Percentiles rank a stretch among this genome's conserved stretches.
Conservation (phyloP, 2,113 vertebrate genomes). For the Sporophila hypoxantha region DNA sequence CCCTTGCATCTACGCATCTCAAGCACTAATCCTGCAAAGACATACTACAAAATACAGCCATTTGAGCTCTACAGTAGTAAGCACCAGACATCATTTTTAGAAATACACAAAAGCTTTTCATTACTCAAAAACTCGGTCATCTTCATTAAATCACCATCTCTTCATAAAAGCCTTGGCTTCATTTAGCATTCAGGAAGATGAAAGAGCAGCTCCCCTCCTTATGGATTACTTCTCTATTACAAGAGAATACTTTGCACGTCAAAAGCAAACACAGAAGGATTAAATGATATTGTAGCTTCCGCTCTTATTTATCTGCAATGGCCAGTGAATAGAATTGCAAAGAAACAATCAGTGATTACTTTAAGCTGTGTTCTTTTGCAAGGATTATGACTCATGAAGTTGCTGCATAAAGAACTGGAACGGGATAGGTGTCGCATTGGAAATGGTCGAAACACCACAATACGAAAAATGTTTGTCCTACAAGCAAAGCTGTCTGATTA, state of each 20-base stretch:
- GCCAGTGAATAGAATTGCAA: constrained; percentile 12
- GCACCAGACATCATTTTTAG: background rate
- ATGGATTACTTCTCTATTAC: constrained; percentile 53
- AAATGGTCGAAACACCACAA: background rate
- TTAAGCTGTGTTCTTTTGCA: constrained; percentile 42
- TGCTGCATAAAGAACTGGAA: constrained; percentile 20
- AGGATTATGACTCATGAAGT: constrained; percentile 56
- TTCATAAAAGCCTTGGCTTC: constrained; percentile 43
- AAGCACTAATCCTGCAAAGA: background rate
- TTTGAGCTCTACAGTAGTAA: background rate
- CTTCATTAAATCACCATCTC: constrained; percentile 56
- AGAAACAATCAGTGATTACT: constrained; percentile 53
- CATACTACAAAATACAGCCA: background rate
- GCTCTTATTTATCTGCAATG: constrained; percentile 45
- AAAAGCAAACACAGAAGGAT: constrained; percentile 57
- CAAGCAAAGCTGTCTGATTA: constrained; percentile 22
- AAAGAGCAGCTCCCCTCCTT: constrained; percentile 46
- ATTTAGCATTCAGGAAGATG: constrained; percentile 51
- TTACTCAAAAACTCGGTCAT: constrained; percentile 46
- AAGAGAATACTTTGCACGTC: constrained; percentile 37
- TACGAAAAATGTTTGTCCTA: background rate
- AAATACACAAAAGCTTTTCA: constrained; percentile 43
- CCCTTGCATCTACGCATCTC: background rate
- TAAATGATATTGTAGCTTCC: constrained; percentile 44
- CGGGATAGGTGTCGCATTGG: constrained; percentile 1